Percentiles rank a stretch among this genome's conserved stretches.
phyloP scores from a whole-genome alignment of 2,113 vertebrate genomes.

The Ptilonorhynchus violaceus region DNA sequence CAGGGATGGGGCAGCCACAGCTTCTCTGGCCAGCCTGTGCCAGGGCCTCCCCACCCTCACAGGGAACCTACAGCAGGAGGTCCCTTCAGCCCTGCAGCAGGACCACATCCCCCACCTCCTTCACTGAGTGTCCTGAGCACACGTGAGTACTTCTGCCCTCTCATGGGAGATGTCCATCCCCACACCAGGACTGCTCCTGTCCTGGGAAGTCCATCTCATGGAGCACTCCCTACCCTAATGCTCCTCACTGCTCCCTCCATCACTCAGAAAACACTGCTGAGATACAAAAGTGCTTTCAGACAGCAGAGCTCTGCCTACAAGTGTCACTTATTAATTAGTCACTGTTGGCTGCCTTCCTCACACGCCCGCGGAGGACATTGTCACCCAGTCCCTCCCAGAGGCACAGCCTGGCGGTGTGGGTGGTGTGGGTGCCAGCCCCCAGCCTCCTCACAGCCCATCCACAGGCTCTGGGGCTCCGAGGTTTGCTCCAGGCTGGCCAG shows the following conservation, averaged over 20 bases:
- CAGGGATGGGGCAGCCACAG: not conserved
- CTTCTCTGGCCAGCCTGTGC: not conserved
- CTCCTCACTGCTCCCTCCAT: not conserved
- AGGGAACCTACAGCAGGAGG: not conserved
- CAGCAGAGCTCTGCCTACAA: not conserved
- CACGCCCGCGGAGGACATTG: not conserved
- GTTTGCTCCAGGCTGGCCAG: not conserved
- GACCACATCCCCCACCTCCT: not conserved
- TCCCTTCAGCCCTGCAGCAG: not conserved
- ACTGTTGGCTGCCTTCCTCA: not conserved
- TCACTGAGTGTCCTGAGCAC: fast-evolving
- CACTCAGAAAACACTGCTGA: not conserved
- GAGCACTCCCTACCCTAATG: not conserved
- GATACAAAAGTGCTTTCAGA: not conserved
- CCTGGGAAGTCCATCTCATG: not conserved
- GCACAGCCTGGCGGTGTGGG: not conserved
- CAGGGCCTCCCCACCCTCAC: not conserved
- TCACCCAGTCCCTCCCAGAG: not conserved
- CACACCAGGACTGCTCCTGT: not conserved
- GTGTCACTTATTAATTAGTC: not conserved
- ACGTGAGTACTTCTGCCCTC: fast-evolving
- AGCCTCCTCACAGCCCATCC: not conserved
- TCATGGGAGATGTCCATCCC: not conserved
- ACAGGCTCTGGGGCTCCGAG: too few relatives aligned
- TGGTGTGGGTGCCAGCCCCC: not conserved